Conservation (phyloP, 2,113 vertebrate species). For the Sisor rabdophorus region DNA sequence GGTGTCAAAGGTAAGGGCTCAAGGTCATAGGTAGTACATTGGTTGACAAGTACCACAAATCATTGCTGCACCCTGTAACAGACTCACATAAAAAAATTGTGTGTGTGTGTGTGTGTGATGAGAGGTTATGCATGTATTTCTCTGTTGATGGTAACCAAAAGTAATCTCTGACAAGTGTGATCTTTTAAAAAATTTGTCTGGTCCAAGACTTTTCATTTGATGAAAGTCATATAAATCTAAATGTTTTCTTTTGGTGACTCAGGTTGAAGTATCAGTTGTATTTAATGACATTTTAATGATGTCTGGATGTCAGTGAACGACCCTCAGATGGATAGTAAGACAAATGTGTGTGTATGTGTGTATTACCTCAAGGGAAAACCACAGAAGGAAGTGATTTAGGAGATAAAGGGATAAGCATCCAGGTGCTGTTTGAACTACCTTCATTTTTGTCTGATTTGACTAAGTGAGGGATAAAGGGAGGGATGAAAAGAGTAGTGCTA, state of each 20-base stretch:
- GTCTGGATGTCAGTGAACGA: neutral
- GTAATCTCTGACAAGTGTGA: neutral
- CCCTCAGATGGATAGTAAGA: neutral
- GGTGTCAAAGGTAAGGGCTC: constrained; percentile 26
- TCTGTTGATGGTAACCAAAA: neutral
- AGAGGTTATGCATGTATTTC: neutral
- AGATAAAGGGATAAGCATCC: constrained; percentile 39
- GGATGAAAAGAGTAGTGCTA: neutral
- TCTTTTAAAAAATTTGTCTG: neutral
- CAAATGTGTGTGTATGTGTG: constrained; percentile 7
- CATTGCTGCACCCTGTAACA: constrained; percentile 10
- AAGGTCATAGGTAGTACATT: constrained; percentile 34
- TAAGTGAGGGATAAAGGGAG: constrained; percentile 23
- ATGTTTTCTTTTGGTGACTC: neutral
- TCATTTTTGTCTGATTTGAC: constrained; percentile 35
- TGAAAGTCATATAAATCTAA: neutral
- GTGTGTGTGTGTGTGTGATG: neutral
- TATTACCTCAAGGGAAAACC: constrained; percentile 25
- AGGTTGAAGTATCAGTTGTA: neutral
- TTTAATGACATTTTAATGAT: neutral
- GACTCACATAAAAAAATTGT: neutral
- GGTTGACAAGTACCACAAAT: constrained; percentile 19
- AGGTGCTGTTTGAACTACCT: constrained; percentile 26
- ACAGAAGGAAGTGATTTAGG: constrained; percentile 41
- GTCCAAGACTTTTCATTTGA: neutral